Evolutionary conservation across 2,113 vertebrate genomes (phyloP), one percentile per base, ranked within the genome.

Genomic region (Columbina picui): DNA sequence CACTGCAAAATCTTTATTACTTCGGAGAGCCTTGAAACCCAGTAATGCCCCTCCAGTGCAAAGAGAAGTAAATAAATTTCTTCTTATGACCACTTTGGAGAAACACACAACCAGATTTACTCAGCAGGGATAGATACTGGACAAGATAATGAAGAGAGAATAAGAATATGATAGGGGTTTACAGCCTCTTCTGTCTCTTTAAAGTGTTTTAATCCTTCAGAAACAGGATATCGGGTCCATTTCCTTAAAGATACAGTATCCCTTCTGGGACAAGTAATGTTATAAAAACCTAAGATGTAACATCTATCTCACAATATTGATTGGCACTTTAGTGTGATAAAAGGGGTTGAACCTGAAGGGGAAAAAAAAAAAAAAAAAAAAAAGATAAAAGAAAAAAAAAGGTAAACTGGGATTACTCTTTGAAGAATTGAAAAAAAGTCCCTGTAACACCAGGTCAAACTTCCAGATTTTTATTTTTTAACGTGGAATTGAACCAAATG

Each of bases 111-210:
- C 98, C 98, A 98, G 98, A 98, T 98, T 98, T 98, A 98, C 98
- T 98, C 98, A 98, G 98, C 98, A 98, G 98, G 98, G 98, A 98
- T 98, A 98, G 98, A 98, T 98, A 98, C 98, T 98, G 98, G 98
- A 98, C 98, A 98, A 98, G 98, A 98, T 98, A 98, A 98, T 98
- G 98, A 98, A 98, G 98, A 98, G 98, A 98, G 98, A 98, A 98
- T 98, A 98, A 98, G 98, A 98, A 98, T 98, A 98, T 98, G 98
- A 98, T 98, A 97, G 97, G 98, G 97, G 97, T 98, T 98, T 98
- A 98, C 98, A 98, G 98, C 98, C 97, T 98, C 98, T 98, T 98
- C 98, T 98, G 98, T 98, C 98, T 98, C 98, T 98, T 98, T 98
- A 98, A 98, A 98, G 98, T 98, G 98, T 98, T 98, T 98, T 98